Base-by-base conservation (phyloP, 2,113 vertebrate genomes). In the Martes martes region DNA sequence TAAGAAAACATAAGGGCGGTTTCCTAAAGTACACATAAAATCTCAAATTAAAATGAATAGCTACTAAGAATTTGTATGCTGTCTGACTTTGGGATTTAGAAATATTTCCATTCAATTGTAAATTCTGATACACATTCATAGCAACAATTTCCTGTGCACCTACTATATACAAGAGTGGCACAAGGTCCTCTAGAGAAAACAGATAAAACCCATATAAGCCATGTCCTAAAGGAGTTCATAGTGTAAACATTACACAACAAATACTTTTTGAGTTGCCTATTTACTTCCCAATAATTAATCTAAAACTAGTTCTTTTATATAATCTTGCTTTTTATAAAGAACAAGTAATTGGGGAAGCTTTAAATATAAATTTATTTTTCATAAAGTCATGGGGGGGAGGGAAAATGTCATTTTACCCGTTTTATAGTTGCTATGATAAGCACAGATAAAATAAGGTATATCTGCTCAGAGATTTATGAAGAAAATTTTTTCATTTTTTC, bases 1-100 rank as follows among this genome's bases (percentile, higher is more conserved):
- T n/a, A 99, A 98, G 98, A 99, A 99, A 99, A 99, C 96, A 63
- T 99, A 99, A 76, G 99, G 99, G 71, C 99, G 99, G 98, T 99
- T 99, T 98, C 99, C 99, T 99, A 97, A 85, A 97, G 90, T 2
- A 97, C 6, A 96, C 52, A 98, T 0, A 97, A 98, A 97, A 94
- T 93, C 81, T 63, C 42, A 98, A 96, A 92, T 95, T 74, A 87
- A 1, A 3, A 93, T 81, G 36, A 97, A 94, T 65, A 74, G 61
- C 52, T 82, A 94, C 47, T 86, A 31, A 88, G 95, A 94, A 26
- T 84, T 26, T 80, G 39, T 61, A 85, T 55, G 24, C 82, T 52
- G 61, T 42, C 87, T 91, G 85, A 85, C 16, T 96, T 57, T 89
- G 52, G 76, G 45, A n/a, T 94, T 94, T 59, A 90, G 45, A 92